These are phyloP conservation scores for Oceanites oceanicus DNA, from an alignment of 2,113 vertebrate genomes.

Conservation along the genomic window DNA sequence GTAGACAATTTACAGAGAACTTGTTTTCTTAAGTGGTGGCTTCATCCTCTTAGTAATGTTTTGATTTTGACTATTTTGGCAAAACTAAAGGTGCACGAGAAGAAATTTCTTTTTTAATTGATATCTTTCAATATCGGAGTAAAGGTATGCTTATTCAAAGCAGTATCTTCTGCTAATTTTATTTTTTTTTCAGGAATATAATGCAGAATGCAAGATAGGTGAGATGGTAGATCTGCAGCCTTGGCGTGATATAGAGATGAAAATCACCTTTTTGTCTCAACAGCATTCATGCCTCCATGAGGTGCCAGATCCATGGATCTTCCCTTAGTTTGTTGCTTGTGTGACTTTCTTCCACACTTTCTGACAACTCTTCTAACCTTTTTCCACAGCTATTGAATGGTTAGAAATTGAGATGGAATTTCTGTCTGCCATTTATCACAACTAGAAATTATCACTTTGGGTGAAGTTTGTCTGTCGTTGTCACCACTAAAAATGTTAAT, in stretches of 20 bases:
- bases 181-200: neutral
- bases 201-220: neutral
- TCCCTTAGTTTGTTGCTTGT: neutral
- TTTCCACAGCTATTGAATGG: neutral
- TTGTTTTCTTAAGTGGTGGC: neutral
- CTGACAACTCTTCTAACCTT: neutral
- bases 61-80: neutral
- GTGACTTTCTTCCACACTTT: neutral
- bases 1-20: neutral
- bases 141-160: neutral
- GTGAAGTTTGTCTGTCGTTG: neutral
- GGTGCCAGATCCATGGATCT: neutral
- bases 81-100: neutral
- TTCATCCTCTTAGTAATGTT: neutral
- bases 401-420: neutral
- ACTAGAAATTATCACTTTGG: neutral
- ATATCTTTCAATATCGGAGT: neutral
- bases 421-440: neutral
- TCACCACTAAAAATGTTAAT: neutral
- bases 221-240: neutral
- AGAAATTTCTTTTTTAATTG: neutral
- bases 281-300: neutral
- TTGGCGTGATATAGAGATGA: neutral
- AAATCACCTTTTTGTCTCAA: neutral
- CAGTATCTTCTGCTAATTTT: neutral